Percentiles rank a stretch among this genome's conserved stretches.
Conservation (phyloP, 2,888 invertebrate species). For the Brachyptera risi region DNA sequence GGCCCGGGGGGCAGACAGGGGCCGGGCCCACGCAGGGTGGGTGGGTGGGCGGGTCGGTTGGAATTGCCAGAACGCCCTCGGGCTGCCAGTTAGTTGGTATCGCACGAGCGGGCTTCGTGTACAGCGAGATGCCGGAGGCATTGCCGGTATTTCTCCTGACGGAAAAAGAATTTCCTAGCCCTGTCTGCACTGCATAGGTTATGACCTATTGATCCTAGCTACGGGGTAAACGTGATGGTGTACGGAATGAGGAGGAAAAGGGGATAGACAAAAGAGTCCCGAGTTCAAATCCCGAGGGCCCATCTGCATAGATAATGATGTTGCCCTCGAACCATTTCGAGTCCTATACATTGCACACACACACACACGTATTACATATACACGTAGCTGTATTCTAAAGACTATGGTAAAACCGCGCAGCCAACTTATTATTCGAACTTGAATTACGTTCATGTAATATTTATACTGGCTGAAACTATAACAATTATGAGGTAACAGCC, state of each 20-base stretch:
- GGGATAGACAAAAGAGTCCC: slow-evolving; percentile 33
- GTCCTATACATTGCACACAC: slow-evolving; percentile 19
- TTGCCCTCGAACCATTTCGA: slow-evolving; percentile 36
- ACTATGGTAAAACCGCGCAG: not conserved
- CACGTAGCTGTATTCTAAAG: not conserved
- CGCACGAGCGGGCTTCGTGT: slow-evolving; percentile 6
- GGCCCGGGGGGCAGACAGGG: not conserved
- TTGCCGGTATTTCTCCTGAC: slow-evolving; percentile 25
- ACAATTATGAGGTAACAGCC: slow-evolving; percentile 14
- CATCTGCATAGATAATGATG: slow-evolving; percentile 46
- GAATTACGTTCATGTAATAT: slow-evolving; percentile 29
- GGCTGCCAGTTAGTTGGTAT: slow-evolving; percentile 1
- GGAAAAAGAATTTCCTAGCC: slow-evolving; percentile 27
- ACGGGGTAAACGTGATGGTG: slow-evolving; percentile 31
- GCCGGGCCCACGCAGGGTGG: too few relatives aligned
- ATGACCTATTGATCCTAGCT: slow-evolving; percentile 33
- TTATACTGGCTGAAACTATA: slow-evolving; percentile 28
- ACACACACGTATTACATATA: not conserved
- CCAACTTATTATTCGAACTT: slow-evolving; percentile 13
- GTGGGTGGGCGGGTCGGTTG: not conserved
- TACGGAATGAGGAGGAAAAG: slow-evolving; percentile 23
- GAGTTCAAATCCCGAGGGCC: slow-evolving; percentile 41
- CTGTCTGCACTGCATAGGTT: slow-evolving; percentile 25
- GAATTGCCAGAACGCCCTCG: not conserved
- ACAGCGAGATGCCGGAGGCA: slow-evolving; percentile 19